Conservation (phyloP, 2,888 invertebrate species). For the Blastobasis lacticolella region DNA sequence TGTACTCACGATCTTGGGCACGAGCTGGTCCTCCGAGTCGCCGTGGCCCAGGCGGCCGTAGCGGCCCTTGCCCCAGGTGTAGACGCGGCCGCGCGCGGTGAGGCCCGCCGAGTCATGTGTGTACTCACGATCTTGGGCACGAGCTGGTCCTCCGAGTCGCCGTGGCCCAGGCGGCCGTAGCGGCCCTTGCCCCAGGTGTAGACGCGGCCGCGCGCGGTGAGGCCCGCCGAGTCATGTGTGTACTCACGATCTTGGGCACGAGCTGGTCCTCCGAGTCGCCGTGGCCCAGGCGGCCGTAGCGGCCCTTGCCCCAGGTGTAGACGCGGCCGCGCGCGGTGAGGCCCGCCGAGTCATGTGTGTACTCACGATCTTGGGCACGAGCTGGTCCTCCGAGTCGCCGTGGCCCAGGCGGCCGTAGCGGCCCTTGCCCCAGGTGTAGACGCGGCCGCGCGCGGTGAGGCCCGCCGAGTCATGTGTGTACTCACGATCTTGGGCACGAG, state of each 20-base stretch:
- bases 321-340: conserved; percentile 91
- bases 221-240: conserved; percentile 95
- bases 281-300: conserved; percentile 95
- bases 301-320: conserved; percentile 97
- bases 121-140: conserved; percentile 87
- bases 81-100: conserved; percentile 89
- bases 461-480: conserved; percentile 95
- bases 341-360: conserved; percentile 95
- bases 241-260: conserved; percentile 86
- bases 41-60: conserved; percentile 96
- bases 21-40: conserved; percentile 94
- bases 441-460: conserved; percentile 88
- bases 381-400: conserved; percentile 95
- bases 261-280: conserved; percentile 96
- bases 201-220: conserved; percentile 89
- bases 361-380: conserved; percentile 87
- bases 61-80: conserved; percentile 97
- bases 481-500: conserved; percentile 87
- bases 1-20: conserved; percentile 87
- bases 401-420: conserved; percentile 95
- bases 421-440: conserved; percentile 97
- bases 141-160: conserved; percentile 95
- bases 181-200: conserved; percentile 98
- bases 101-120: conserved; percentile 96
- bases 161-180: conserved; percentile 95